Base-by-base conservation (phyloP, 2,888 invertebrate genomes). In the Spialia ferax region DNA sequence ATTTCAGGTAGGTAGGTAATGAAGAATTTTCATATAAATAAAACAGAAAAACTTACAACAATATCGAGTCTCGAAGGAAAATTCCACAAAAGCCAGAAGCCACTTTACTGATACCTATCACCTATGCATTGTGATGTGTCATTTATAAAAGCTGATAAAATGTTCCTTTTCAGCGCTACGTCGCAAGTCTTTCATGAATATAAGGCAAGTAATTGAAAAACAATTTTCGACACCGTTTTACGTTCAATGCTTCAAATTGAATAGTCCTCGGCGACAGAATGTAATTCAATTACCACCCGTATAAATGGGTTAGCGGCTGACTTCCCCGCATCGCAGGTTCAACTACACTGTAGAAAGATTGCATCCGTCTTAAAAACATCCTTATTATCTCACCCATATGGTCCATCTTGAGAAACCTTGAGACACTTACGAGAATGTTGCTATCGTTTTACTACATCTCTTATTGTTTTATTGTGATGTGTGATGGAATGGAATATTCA, bases 221-320 rank as follows among this genome's bases (percentile, higher is more conserved):
- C 48, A 20, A 48, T 48, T 20, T 52, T 52, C 22, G 7, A 20
- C 23, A 23, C n/a, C 23, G n/a, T 52, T 52, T 15, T 22, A 52
- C 7, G 22, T n/a, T 23, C 13, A 52, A 35, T 35, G 13, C 10
- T 38, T 5, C 50, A 18, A 35, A 20, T 54, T 60, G 54, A 54
- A 54, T 35, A 59, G 22, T 54, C 42, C 60, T 68, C 71, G 71
- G 72, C 72, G 77, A 72, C 71, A 71, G 70, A 73, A 71, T 68
- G 73, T 81, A 80, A 81, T 80, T 77, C 77, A 77, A 81, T 81
- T 80, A 79, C 75, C 75, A 73, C 79, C 77, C 65, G 69, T 73
- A 77, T 80, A 81, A 79, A 81, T 78, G 79, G 81, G 81, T 81
- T 81, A 81, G 75, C 75, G 75, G 79, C 80, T 75, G 79, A 77